Evolutionary conservation across 2,888 invertebrate genomes (phyloP).

Genomic region (Automeris io): DNA sequence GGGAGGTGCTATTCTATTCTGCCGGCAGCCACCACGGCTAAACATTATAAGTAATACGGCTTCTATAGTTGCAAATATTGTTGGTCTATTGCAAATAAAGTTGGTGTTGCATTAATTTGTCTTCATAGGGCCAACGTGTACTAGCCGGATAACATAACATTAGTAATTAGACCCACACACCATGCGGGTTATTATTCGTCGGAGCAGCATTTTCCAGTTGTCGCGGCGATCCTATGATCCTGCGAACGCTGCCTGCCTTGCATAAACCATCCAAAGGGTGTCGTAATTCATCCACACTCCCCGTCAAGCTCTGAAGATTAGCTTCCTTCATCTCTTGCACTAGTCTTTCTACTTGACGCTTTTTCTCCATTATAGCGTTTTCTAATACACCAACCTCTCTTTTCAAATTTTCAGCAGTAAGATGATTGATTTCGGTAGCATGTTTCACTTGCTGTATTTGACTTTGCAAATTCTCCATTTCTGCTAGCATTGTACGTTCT

Average conservation of each 20-base stretch:
- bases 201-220: conserved; percentile 96
- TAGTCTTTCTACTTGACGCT: conserved; percentile 89
- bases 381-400: conserved; percentile 87
- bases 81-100: no score
- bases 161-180: conserved; percentile 95
- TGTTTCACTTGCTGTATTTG: conserved; percentile 89
- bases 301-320: conserved; percentile 91
- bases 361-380: conserved; percentile 90
- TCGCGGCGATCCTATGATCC: conserved; percentile 95
- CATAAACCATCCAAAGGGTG: conserved; percentile 89
- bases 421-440: conserved; percentile 84
- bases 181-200: conserved; percentile 96
- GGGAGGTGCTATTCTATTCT: no score
- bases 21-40: no score
- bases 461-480: conserved; percentile 89
- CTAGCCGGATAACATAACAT: no score
- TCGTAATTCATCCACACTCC: conserved; percentile 85
- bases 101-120: no score
- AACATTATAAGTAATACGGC: no score
- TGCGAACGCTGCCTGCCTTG: conserved; percentile 90
- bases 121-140: no score
- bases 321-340: conserved; percentile 96
- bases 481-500: conserved; percentile 87
- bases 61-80: no score
- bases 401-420: conserved; percentile 84